phyloP scores from a whole-genome alignment of 2,797 vertebrate species.

The Sebastes kiyomatsui region DNA sequence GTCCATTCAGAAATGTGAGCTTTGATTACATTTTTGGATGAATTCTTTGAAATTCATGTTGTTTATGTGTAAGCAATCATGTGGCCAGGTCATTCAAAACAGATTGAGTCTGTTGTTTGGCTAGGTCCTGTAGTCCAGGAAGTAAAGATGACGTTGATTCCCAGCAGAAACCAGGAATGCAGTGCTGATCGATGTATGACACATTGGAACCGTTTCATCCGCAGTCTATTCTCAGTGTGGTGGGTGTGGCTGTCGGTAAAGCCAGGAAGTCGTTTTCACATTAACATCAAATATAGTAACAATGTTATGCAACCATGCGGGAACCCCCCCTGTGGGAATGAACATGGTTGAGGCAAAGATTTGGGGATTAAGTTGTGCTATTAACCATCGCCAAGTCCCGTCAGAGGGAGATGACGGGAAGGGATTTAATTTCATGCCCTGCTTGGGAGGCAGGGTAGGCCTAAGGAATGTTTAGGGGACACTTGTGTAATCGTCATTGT shows the following conservation, averaged over 20 bases:
- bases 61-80: background rate
- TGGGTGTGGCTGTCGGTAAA: background rate
- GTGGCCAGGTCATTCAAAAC: background rate
- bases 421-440: slow-evolving; percentile 59
- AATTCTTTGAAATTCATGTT: background rate
- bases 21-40: background rate
- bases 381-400: slow-evolving; percentile 31
- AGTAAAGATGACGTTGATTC: background rate
- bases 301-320: slow-evolving; percentile 37
- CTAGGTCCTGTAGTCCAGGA: background rate
- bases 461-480: slow-evolving; percentile 2
- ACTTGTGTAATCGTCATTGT: slow-evolving; percentile 36
- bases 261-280: background rate
- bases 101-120: background rate
- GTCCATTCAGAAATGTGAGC: background rate
- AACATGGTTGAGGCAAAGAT: slow-evolving; percentile 42
- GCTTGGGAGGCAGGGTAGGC: slow-evolving; percentile 20
- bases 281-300: slow-evolving; percentile 27
- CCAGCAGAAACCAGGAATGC: background rate
- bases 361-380: slow-evolving; percentile 37
- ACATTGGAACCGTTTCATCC: background rate
- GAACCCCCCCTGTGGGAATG: slow-evolving; percentile 28
- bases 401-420: slow-evolving; percentile 34
- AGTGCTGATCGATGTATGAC: background rate
- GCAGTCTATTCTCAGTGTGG: background rate